These are phyloP conservation scores for Byasa hedistus DNA, from an alignment of 2,888 invertebrate species.

Conservation along the genomic window DNA sequence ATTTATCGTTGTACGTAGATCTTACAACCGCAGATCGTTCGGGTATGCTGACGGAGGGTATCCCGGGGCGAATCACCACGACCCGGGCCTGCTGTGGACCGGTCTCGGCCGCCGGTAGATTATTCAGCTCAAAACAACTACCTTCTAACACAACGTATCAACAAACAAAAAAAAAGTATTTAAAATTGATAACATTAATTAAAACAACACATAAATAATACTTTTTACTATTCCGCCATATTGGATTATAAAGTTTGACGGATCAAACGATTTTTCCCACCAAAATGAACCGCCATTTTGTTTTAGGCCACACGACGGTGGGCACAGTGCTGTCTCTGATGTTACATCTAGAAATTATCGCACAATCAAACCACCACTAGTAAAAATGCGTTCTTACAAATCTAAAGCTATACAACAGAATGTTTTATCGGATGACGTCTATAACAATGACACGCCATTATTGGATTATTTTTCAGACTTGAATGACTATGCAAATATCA, in stretches of 20 bases:
- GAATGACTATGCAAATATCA: background rate
- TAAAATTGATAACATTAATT: background rate
- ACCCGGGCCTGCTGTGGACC: conserved; percentile 83
- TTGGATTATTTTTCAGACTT: conserved; percentile 6
- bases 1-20: conserved; percentile 73
- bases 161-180: background rate
- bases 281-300: conserved; percentile 28
- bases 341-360: conserved; percentile 27
- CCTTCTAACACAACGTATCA: background rate
- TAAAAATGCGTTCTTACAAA: conserved; percentile 21
- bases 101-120: conserved; percentile 78
- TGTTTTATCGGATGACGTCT: background rate
- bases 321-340: conserved; percentile 18
- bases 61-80: conserved; percentile 81
- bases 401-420: conserved; percentile 15
- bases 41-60: conserved; percentile 79
- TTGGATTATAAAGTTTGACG: background rate
- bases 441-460: conserved; percentile 2
- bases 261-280: conserved; percentile 7
- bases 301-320: conserved; percentile 26
- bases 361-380: conserved; percentile 26
- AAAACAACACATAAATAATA: background rate
- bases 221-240: background rate
- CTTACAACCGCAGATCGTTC: conserved; percentile 81
- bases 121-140: conserved; percentile 7